Evolutionary conservation across 2,113 vertebrate species (phyloP), one percentile per base, ranked within the genome.

Genomic region (Thryonomys swinderianus): DNA sequence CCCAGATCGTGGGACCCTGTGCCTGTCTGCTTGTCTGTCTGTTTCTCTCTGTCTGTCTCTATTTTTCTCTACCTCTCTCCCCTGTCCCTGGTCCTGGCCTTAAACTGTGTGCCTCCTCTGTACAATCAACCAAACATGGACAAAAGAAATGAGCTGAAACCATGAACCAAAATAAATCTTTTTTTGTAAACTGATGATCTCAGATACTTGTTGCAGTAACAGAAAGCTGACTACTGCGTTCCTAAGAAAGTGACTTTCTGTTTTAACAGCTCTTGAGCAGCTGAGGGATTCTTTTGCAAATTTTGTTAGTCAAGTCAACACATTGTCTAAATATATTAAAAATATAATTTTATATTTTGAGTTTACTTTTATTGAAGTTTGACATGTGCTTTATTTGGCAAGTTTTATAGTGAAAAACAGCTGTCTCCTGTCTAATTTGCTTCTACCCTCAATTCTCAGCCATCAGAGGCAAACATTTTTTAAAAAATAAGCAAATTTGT

Each of bases 211-310:
- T 78, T 78, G 34, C 74, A 78, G 48, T 51, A 78, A 18, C 48
- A 53, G 32, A 51, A 53, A 51, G 16, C 57, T 83, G 53, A 83
- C 37, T 17, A 42, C 32, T 27, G 48, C 30, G 30, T 61, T 21
- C 37, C 27, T 5, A 30, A 76, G 42, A 59, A 69, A 57, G 42
- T 27, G 27, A 74, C 57, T 93, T 91, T 79, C 32, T 69, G 57
- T 88, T 85, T 92, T 64, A 81, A 86, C 73, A 87, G 91, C 55
- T 78, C 62, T 91, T 95, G 32, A 91, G 51, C 64, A 81, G 71
- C 59, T 76, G 53, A 66, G 14, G 37, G 18, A 45, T 83, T 78
- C 71, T 85, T 64, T 64, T 53, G 40, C 67, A 95, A 66, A 78
- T 78, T 90, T 94, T 86, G 66, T 94, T 88, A 78, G 37, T 48